phyloP scores from a whole-genome alignment of 2,888 invertebrate genomes.

The Drosophila paramelanica region DNA sequence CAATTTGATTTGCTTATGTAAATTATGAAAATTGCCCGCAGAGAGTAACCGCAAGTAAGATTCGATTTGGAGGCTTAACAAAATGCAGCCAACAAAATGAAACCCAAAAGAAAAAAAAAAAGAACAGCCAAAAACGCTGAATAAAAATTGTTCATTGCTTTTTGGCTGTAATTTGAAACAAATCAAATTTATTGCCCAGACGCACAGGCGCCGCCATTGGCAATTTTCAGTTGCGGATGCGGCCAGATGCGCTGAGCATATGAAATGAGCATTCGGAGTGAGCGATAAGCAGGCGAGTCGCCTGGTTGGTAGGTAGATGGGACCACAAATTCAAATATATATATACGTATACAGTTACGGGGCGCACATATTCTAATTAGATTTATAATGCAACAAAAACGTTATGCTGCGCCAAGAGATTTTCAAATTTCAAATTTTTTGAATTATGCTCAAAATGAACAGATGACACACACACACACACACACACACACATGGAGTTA shows the following conservation, averaged over 20 bases:
- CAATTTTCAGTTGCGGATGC: conserved; percentile 75
- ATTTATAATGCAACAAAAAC: conserved; percentile 72
- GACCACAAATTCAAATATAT: conserved; percentile 9
- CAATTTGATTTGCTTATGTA: conserved; percentile 81
- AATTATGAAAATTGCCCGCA: conserved; percentile 81
- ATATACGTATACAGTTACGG: conserved; percentile 57
- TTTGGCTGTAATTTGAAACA: conserved; percentile 81
- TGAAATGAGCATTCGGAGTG: conserved; percentile 64
- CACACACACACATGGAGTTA: neutral
- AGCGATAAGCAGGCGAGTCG: conserved; percentile 5
- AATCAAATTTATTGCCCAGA: conserved; percentile 81
- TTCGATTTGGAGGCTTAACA: conserved; percentile 78
- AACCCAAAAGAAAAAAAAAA: conserved; percentile 5
- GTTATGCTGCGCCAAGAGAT: conserved; percentile 42
- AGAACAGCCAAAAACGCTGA: conserved; percentile 17
- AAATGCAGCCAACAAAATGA: conserved; percentile 58
- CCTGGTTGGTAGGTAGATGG: conserved; percentile 4
- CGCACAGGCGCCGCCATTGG: conserved; percentile 77
- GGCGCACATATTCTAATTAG: conserved; percentile 74
- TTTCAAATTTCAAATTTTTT: conserved; percentile 68
- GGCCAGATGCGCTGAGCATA: conserved; percentile 76
- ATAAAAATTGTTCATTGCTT: conserved; percentile 73
- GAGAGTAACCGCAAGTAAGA: conserved; percentile 76
- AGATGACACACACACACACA: conserved; percentile 34
- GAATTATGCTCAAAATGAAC: conserved; percentile 67